Conservation (phyloP, 2,888 invertebrate genomes). For the Callosobruchus maculatus region DNA sequence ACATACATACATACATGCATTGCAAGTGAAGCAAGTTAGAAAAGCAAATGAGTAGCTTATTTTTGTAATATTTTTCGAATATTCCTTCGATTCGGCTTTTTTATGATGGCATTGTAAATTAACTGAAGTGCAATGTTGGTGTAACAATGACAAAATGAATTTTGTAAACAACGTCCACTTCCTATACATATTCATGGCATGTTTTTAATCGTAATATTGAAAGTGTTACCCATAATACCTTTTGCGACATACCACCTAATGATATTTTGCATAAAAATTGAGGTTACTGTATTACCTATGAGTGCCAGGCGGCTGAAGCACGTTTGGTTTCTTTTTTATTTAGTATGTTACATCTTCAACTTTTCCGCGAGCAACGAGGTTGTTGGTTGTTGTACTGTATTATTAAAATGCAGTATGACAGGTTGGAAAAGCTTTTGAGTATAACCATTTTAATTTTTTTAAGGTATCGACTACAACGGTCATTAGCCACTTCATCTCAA, state of each 20-base stretch:
- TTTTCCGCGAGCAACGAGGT: background rate
- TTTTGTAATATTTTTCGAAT: too few species aligned
- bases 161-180: conserved; percentile 16
- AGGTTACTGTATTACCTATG: background rate
- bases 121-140: conserved; percentile 1
- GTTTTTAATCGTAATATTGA: conserved; percentile 24
- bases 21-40: too few species aligned
- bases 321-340: conserved; percentile 3
- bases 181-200: conserved; percentile 21
- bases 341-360: background rate
- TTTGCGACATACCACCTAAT: conserved; percentile 8
- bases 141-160: conserved; percentile 10
- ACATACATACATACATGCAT: too few species aligned
- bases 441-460: too few species aligned
- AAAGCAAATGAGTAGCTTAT: too few species aligned
- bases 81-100: too few species aligned
- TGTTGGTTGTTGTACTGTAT: background rate
- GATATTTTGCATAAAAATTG: background rate
- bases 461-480: too few species aligned
- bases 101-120: background rate
- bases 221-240: conserved; percentile 15
- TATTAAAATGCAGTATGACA: too few species aligned
- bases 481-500: too few species aligned
- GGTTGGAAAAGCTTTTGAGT: too few species aligned
- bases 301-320: background rate